Evolutionary conservation across 2,888 invertebrate species (phyloP).

Genomic region (Archips xylosteana): DNA sequence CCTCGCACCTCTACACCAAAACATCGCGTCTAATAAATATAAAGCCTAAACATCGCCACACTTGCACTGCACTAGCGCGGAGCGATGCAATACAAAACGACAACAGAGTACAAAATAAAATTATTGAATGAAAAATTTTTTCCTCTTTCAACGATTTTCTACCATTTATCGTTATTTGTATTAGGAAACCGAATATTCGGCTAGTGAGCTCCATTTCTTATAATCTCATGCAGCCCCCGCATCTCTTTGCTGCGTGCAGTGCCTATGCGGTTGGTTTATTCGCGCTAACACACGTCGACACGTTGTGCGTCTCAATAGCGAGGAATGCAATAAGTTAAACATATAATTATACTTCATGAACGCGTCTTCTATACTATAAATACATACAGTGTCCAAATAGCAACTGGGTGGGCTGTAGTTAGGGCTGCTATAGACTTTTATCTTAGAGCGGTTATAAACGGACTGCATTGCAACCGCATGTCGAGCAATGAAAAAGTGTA

Average conservation of each 20-base stretch:
- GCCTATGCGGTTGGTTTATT: not conserved
- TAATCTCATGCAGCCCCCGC: too few species aligned
- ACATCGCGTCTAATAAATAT: not conserved
- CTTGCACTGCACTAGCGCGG: not conserved
- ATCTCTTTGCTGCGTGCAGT: not conserved
- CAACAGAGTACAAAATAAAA: not conserved
- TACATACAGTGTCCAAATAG: not conserved
- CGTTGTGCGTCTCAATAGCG: slow-evolving; percentile 4
- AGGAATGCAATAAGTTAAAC: slow-evolving; percentile 33
- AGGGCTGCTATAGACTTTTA: not conserved
- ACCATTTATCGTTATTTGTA: too few species aligned
- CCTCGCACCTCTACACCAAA: not conserved
- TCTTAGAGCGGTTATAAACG: too few species aligned
- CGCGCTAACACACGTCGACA: not conserved
- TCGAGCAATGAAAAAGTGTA: too few species aligned
- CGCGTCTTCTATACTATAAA: not conserved
- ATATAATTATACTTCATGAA: slow-evolving; percentile 5
- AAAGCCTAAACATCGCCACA: not conserved
- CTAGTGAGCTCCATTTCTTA: too few species aligned
- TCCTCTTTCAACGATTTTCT: too few species aligned
- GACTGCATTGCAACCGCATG: too few species aligned
- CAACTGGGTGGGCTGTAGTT: not conserved
- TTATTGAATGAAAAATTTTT: not conserved
- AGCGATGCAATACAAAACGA: not conserved
- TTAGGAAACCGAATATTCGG: too few species aligned